phyloP scores from a whole-genome alignment of 2,888 invertebrate species.

The Polia nebulosa region DNA sequence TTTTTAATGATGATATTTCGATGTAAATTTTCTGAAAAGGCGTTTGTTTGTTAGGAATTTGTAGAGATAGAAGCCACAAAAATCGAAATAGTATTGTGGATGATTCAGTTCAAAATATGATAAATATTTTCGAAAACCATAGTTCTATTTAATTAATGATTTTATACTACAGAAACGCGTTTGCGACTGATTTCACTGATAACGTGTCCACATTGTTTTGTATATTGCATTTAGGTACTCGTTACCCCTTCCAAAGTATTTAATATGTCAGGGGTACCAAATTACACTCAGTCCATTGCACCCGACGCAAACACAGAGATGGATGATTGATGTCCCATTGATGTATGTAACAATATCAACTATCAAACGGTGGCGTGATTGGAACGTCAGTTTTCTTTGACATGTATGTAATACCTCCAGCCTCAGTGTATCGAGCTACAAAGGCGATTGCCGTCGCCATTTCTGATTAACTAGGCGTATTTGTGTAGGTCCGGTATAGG shows the following conservation, averaged over 20 bases:
- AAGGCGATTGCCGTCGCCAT: background rate
- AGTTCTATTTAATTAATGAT: too few relatives aligned
- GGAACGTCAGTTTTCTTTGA: slow-evolving; percentile 15
- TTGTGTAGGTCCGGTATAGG: background rate
- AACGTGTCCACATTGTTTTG: too few relatives aligned
- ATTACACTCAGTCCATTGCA: background rate
- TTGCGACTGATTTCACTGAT: background rate
- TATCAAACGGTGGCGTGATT: slow-evolving; percentile 4
- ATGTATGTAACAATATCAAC: slow-evolving; percentile 33
- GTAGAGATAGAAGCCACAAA: background rate
- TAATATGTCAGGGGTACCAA: background rate
- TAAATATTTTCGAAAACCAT: too few relatives aligned
- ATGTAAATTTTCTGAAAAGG: background rate
- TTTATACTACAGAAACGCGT: background rate
- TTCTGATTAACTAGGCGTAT: background rate
- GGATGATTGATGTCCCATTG: too few relatives aligned
- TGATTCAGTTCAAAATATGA: too few relatives aligned
- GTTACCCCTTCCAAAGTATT: background rate
- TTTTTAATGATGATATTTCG: background rate
- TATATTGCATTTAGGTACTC: background rate
- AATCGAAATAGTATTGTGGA: background rate
- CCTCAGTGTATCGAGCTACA: background rate
- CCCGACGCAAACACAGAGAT: background rate
- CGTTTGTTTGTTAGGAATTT: background rate
- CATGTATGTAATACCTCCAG: background rate